phyloP scores from a whole-genome alignment of 2,888 invertebrate genomes.

The Ptilodon capucinus region DNA sequence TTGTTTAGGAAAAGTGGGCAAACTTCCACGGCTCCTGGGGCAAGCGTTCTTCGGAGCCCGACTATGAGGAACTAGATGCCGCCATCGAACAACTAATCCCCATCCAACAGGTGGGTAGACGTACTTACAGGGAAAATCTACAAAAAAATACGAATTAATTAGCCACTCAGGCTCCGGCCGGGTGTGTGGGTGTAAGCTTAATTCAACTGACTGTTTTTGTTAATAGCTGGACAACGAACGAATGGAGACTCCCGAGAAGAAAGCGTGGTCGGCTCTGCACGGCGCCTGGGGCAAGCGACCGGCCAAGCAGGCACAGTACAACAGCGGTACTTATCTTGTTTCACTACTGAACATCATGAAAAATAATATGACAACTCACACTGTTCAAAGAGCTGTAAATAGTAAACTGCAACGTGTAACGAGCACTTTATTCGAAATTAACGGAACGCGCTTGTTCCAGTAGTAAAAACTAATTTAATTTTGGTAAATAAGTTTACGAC shows the following conservation, averaged over 20 bases:
- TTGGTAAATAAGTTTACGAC: neutral
- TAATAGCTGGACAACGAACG: conserved; percentile 41
- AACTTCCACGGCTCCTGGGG: conserved; percentile 88
- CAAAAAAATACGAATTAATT: neutral
- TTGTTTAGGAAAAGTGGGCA: conserved; percentile 84
- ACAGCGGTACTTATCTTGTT: conserved; percentile 50
- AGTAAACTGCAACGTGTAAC: too few species aligned
- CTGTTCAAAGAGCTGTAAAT: too few species aligned
- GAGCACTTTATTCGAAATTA: too few species aligned
- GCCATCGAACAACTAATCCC: conserved; percentile 60
- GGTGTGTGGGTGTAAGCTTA: neutral
- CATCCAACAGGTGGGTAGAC: conserved; percentile 50
- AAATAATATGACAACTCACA: too few species aligned
- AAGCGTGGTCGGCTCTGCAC: conserved; percentile 86
- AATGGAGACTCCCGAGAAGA: conserved; percentile 78
- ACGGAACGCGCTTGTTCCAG: neutral
- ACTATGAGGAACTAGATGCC: conserved; percentile 69
- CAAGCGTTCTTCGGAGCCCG: conserved; percentile 78
- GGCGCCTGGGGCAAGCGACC: conserved; percentile 90
- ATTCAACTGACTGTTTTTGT: neutral
- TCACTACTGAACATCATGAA: too few species aligned
- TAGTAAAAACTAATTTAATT: neutral
- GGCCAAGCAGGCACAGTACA: conserved; percentile 64
- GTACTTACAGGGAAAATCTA: neutral
- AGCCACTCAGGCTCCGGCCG: neutral